A percentile compares a stretch with the other conserved stretches of the same genome.
Conservation (phyloP, 2,888 invertebrate genomes). For the Trichogramma evanescens region DNA sequence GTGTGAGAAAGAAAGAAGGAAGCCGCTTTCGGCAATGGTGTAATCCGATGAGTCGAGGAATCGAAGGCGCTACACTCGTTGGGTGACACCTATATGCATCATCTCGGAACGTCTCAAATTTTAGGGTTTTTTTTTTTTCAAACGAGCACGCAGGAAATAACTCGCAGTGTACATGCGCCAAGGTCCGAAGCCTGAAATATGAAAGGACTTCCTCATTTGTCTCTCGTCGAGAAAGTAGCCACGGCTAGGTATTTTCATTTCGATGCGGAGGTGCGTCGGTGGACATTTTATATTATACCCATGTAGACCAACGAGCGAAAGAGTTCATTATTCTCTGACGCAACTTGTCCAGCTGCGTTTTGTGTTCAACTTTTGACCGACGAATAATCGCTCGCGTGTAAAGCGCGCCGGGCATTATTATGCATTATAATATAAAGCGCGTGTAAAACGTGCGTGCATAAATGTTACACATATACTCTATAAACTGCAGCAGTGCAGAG, state of each 20-base stretch:
- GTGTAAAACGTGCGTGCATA: too few species aligned
- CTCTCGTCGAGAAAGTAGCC: not conserved
- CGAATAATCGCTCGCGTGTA: too few species aligned
- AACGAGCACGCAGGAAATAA: too few species aligned
- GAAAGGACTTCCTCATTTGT: conserved; percentile 19
- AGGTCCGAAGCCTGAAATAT: conserved; percentile 2
- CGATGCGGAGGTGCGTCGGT: not conserved
- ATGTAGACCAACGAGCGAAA: not conserved
- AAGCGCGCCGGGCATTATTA: too few species aligned
- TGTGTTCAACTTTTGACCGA: too few species aligned
- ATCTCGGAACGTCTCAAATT: not conserved
- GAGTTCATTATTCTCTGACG: too few species aligned
- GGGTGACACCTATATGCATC: not conserved
- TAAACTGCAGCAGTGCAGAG: too few species aligned
- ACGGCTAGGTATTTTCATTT: conserved; percentile 1
- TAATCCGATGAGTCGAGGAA: conserved; percentile 20
- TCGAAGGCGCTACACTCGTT: conserved; percentile 21
- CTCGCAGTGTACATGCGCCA: not conserved
- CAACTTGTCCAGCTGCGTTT: too few species aligned
- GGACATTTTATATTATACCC: not conserved
- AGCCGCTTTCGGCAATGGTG: conserved; percentile 11
- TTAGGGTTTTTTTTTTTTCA: not conserved
- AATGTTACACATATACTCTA: too few species aligned
- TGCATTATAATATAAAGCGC: too few species aligned
- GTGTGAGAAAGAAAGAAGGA: not conserved